A percentile compares a stretch with the other conserved stretches of the same genome.
Conservation (phyloP, 2,797 vertebrate genomes). For the Siniperca obscura region DNA sequence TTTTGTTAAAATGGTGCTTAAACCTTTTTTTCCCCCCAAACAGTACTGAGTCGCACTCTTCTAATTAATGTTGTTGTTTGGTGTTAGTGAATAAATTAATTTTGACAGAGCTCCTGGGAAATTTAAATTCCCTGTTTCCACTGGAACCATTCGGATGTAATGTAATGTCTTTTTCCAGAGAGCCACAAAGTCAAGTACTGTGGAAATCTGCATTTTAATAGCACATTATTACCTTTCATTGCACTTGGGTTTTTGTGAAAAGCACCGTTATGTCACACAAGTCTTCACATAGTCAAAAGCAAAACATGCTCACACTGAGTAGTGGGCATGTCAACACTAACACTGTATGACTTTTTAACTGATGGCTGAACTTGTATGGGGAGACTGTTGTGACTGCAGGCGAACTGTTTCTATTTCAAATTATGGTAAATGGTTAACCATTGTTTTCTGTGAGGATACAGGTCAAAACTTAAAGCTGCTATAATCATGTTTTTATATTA, state of each 20-base stretch:
- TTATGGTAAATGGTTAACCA: neutral
- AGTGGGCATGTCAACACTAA: neutral
- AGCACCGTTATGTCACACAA: conserved; percentile 15
- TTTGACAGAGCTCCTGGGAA: conserved; percentile 66
- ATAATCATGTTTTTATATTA: neutral
- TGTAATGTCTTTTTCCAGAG: conserved; percentile 39
- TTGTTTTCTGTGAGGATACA: too few species aligned
- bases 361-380: neutral
- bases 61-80: conserved; percentile 70
- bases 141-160: conserved; percentile 46
- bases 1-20: conserved; percentile 60
- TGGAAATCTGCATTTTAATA: conserved; percentile 53
- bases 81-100: conserved; percentile 59
- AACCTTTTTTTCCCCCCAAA: conserved; percentile 27
- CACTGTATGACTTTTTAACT: neutral
- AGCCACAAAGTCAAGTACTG: conserved; percentile 29
- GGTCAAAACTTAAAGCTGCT: too few species aligned
- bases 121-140: conserved; percentile 47
- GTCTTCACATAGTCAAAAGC: conserved; percentile 6
- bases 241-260: conserved; percentile 32
- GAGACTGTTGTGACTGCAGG: neutral
- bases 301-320: neutral
- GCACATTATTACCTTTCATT: conserved; percentile 44
- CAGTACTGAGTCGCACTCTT: conserved; percentile 19
- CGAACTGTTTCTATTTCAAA: neutral